phyloP scores from a whole-genome alignment of 2,888 invertebrate genomes.

The Meiosimyza decipiens region DNA sequence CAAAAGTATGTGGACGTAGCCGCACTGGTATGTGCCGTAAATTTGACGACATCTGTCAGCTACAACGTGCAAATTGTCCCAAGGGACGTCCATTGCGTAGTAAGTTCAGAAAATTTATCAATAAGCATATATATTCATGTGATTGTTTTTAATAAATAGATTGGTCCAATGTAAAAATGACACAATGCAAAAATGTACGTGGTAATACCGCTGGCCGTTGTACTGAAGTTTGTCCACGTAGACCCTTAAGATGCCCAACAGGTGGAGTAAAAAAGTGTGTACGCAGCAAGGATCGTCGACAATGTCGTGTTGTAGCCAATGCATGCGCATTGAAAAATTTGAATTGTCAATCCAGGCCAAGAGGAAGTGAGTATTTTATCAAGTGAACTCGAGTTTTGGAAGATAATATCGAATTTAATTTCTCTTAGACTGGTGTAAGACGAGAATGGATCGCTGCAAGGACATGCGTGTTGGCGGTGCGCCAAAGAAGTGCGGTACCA shows the following conservation, averaged over 20 bases:
- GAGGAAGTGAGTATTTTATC: neutral
- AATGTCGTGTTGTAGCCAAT: conserved; percentile 33
- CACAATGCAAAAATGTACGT: conserved; percentile 3
- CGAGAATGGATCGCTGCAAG: neutral
- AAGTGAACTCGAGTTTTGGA: too few relatives aligned
- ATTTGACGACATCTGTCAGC: conserved; percentile 15
- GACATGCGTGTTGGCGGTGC: conserved; percentile 11
- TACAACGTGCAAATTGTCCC: conserved; percentile 1
- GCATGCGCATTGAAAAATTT: conserved; percentile 25
- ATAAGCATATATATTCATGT: neutral
- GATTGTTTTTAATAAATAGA: neutral
- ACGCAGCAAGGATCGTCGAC: conserved; percentile 18
- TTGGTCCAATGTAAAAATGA: conserved; percentile 1
- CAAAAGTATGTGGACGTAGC: conserved; percentile 21
- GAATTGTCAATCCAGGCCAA: conserved; percentile 28
- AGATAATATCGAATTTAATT: neutral
- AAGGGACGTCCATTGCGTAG: neutral
- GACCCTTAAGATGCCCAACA: conserved; percentile 15
- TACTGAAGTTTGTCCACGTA: neutral
- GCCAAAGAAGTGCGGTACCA: neutral
- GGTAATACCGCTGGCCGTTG: neutral
- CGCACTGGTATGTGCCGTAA: conserved; percentile 16
- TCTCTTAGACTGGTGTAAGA: conserved; percentile 5
- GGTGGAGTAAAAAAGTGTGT: conserved; percentile 21
- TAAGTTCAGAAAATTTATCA: too few relatives aligned